A percentile compares a stretch with the other conserved stretches of the same genome.
phyloP scores from a whole-genome alignment of 1,140 invertebrate species.

The Drosophila paulistorum region DNA sequence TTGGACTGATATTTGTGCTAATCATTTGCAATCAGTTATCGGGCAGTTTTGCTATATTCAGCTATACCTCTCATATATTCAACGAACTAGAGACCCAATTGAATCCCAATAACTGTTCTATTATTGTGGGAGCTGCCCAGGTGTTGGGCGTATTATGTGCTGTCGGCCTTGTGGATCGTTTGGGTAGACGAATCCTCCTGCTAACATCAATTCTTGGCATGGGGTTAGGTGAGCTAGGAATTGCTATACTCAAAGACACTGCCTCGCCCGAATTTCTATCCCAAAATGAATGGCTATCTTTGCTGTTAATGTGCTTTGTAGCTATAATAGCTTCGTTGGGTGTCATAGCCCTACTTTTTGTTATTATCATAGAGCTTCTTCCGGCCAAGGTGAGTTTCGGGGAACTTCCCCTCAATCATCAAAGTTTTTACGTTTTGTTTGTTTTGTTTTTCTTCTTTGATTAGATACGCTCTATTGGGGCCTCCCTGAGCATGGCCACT shows the following conservation, averaged over 20 bases:
- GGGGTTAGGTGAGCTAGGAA: slow-evolving; percentile 47
- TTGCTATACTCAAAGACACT: slow-evolving; percentile 45
- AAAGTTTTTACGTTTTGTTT: not conserved
- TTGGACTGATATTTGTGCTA: slow-evolving; percentile 60
- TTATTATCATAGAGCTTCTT: slow-evolving; percentile 60
- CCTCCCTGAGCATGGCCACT: slow-evolving; percentile 68
- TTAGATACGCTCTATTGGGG: slow-evolving; percentile 67
- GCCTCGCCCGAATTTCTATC: slow-evolving; percentile 43
- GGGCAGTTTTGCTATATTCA: slow-evolving; percentile 84
- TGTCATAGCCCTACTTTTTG: slow-evolving; percentile 56
- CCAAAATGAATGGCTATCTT: slow-evolving; percentile 52
- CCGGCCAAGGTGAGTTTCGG: slow-evolving; percentile 59
- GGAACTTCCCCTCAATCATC: not conserved
- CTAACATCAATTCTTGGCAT: slow-evolving; percentile 63
- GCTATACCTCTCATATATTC: slow-evolving; percentile 87
- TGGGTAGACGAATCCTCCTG: slow-evolving; percentile 60
- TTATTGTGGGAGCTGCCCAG: slow-evolving; percentile 87
- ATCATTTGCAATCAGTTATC: slow-evolving; percentile 68
- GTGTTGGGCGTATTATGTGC: slow-evolving; percentile 58
- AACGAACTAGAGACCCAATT: slow-evolving; percentile 85
- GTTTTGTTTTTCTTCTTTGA: not conserved
- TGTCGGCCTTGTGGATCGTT: slow-evolving; percentile 55
- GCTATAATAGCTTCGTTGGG: slow-evolving; percentile 56
- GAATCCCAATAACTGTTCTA: slow-evolving; percentile 86
- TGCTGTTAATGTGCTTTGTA: slow-evolving; percentile 60